Evolutionary conservation across 2,888 invertebrate genomes (phyloP), one percentile per base, ranked within the genome.

Genomic region (Galeopsomyia nigrocyanea): DNA sequence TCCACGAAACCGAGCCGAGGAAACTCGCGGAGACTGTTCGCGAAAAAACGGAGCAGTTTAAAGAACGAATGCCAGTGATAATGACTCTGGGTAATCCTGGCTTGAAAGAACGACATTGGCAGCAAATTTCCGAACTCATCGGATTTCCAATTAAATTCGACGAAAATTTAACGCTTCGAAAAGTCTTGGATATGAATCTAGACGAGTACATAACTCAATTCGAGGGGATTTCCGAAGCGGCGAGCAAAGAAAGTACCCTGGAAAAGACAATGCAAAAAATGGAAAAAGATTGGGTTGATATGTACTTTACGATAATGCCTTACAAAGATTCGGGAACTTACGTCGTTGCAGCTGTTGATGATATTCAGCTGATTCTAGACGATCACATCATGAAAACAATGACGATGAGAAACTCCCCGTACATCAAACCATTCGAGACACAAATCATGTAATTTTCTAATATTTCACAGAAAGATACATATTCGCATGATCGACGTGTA

Each of bases 311-410:
- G 7, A 90, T 95, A 68, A 89, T 92, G 74, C 87, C 90, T n/a
- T 95, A 95, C 87, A 93, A 95, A 82, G 94, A 96, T 85, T 95
- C 96, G 17, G 97, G 97, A 16, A 96, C 97, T 0, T 94, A 90
- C 79, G 96, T 98, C 77, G 88, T 98, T 73, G 93, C 96, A 0
- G 92, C 95, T 61, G 91, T 98, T 5, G 98, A 98, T 86, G 97
- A 98, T 82, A 96, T 98, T 81, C 98, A 98, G 87, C 88, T 97
- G 26, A 88, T 96, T 71, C 87, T 98, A 68, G 98, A 98, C 85
- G 98, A 98, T 85, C 98, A 98, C 83, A 95, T 98, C 77, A 94
- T 97, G 17, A 98, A 97, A 87, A 95, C 97, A 0, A 96, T 98
- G 86, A 97, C 97, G 0, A 98, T 98, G 95, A 95, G 96, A 87